These are phyloP conservation scores for Augochlorella aurata DNA, from an alignment of 2,888 invertebrate species.

Conservation along the genomic window DNA sequence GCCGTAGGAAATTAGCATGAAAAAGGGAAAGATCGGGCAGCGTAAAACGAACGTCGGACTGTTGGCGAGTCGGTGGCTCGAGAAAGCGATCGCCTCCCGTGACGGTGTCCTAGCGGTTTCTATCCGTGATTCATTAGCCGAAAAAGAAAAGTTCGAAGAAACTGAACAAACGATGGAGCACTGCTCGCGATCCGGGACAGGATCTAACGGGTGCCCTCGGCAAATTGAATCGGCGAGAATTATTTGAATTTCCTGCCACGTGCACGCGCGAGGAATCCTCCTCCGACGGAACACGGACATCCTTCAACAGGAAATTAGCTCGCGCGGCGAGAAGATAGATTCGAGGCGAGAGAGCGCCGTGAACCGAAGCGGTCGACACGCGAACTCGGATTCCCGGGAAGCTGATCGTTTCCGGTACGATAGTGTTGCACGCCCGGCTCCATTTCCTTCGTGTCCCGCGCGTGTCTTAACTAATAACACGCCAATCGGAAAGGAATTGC, in stretches of 20 bases:
- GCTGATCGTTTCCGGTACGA: slow-evolving; percentile 54
- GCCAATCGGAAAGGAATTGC: slow-evolving; percentile 42
- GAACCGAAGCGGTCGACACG: slow-evolving; percentile 26
- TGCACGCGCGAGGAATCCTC: slow-evolving; percentile 6
- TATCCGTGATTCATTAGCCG: not conserved
- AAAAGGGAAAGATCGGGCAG: slow-evolving; percentile 10
- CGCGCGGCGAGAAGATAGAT: slow-evolving; percentile 35
- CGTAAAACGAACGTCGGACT: slow-evolving; percentile 8
- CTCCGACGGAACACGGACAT: slow-evolving; percentile 22
- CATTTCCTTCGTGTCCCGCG: slow-evolving; percentile 23
- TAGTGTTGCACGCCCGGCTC: slow-evolving; percentile 14
- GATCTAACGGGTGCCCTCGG: not conserved
- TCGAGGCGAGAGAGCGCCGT: slow-evolving; percentile 17
- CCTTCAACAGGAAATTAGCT: slow-evolving; percentile 52
- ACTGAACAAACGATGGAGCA: not conserved
- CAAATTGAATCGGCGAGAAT: slow-evolving; percentile 38
- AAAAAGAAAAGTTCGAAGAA: slow-evolving; percentile 5
- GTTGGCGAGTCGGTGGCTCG: not conserved
- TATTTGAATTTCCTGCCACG: slow-evolving; percentile 50
- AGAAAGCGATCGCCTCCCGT: slow-evolving; percentile 26
- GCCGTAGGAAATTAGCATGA: slow-evolving; percentile 2
- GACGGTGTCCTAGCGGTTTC: slow-evolving; percentile 3
- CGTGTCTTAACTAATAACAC: slow-evolving; percentile 46
- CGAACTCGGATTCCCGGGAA: slow-evolving; percentile 45
- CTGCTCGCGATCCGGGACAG: not conserved